Evolutionary conservation across 2,888 invertebrate species (phyloP).

Genomic region (Parnassius apollo): DNA sequence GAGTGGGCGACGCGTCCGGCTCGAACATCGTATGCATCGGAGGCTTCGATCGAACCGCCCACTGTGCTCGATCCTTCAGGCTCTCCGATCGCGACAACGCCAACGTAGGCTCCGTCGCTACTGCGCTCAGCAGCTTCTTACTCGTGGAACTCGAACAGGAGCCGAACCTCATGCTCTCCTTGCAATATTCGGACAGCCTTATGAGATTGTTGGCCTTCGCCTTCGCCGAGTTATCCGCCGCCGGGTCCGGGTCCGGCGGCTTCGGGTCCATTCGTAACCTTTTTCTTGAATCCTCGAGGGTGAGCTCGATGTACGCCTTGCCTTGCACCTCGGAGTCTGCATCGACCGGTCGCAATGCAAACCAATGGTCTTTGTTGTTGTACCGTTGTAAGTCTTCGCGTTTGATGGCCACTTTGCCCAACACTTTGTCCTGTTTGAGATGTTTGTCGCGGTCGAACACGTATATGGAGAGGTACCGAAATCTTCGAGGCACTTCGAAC

Average conservation of each 20-base stretch:
- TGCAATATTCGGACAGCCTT: constrained; percentile 72
- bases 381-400: constrained; percentile 92
- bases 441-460: constrained; percentile 93
- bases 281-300: constrained; percentile 82
- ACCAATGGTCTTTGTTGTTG: constrained; percentile 97
- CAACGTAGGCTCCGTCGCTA: constrained; percentile 64
- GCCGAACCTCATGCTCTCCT: constrained; percentile 73
- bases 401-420: constrained; percentile 91
- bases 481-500: constrained; percentile 94
- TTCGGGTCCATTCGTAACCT: constrained; percentile 76
- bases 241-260: constrained; percentile 68
- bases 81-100: constrained; percentile 75
- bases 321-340: constrained; percentile 95
- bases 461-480: constrained; percentile 93
- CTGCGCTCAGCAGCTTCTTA: constrained; percentile 67
- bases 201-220: constrained; percentile 68
- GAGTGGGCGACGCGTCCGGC: constrained; percentile 62
- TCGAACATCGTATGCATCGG: constrained; percentile 72
- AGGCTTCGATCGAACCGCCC: constrained; percentile 63
- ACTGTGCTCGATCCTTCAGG: constrained; percentile 69
- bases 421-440: constrained; percentile 90
- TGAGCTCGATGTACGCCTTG: constrained; percentile 92
- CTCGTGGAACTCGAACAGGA: constrained; percentile 74
- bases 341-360: constrained; percentile 91
- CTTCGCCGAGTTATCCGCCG: constrained; percentile 51